A percentile compares a stretch with the other conserved stretches of the same genome.
Evolutionary conservation across 2,113 vertebrate species (phyloP).

Genomic region (Gavia stellata): DNA sequence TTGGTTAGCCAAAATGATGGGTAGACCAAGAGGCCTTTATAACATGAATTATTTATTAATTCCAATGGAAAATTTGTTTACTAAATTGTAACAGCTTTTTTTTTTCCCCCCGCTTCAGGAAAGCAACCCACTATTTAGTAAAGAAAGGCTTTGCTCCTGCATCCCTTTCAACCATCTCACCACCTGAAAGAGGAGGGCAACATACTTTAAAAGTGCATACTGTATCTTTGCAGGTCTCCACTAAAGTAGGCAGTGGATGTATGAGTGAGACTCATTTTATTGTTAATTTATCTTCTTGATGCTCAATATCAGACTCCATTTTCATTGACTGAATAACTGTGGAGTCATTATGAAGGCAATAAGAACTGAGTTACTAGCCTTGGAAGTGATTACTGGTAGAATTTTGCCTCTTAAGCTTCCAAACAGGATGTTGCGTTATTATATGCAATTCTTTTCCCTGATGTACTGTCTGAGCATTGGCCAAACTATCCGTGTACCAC

Average conservation of each 20-base stretch:
- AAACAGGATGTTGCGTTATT: conserved; percentile 53
- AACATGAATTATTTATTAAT: conserved; percentile 56
- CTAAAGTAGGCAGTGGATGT: conserved; percentile 19
- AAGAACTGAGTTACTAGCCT: conserved; percentile 54
- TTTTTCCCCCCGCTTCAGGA: background rate
- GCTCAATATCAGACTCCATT: conserved; percentile 51
- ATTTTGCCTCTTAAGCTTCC: conserved; percentile 52
- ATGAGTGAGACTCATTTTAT: background rate
- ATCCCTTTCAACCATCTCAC: conserved; percentile 30
- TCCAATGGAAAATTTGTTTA: conserved; percentile 26
- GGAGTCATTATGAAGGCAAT: conserved; percentile 61
- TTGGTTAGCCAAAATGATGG: background rate
- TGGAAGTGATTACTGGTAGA: conserved; percentile 65
- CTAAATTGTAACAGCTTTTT: conserved; percentile 37
- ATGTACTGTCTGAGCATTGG: conserved; percentile 39
- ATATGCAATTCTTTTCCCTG: conserved; percentile 18
- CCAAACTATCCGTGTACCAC: background rate
- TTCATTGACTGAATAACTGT: conserved; percentile 65
- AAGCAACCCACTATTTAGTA: conserved; percentile 46
- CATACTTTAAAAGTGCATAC: conserved; percentile 16
- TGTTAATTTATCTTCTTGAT: conserved; percentile 47
- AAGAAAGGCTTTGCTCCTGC: background rate
- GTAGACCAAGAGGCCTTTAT: background rate
- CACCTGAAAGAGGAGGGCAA: conserved; percentile 13
- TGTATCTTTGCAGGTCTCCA: conserved; percentile 33